These are phyloP conservation scores for Itoplectis maculator DNA, from an alignment of 2,888 invertebrate genomes.

Conservation along the genomic window DNA sequence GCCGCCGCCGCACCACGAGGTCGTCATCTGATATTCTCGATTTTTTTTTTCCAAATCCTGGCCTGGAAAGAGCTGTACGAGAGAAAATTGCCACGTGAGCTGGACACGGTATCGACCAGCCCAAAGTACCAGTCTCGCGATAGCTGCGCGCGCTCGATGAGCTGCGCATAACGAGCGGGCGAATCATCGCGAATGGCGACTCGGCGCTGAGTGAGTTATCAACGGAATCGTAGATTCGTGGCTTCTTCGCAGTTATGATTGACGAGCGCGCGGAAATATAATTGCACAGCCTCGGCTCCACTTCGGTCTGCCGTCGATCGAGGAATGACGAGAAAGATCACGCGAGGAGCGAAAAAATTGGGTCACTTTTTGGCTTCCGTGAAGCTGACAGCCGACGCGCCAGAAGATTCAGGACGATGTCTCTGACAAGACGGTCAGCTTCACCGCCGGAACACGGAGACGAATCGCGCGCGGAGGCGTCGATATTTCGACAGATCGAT, in stretches of 20 bases:
- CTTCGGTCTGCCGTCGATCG: not conserved
- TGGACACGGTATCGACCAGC: not conserved
- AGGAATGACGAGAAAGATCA: constrained; percentile 5
- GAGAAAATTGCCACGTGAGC: constrained; percentile 26
- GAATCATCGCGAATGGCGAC: constrained; percentile 19
- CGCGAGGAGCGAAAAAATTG: not conserved
- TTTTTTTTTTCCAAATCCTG: not conserved
- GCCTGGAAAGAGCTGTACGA: not conserved
- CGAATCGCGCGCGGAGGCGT: too few species aligned
- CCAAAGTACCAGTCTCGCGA: constrained; percentile 22
- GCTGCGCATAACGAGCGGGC: constrained; percentile 8
- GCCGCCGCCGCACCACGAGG: constrained; percentile 6
- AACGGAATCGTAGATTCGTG: constrained; percentile 20
- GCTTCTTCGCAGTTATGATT: constrained; percentile 29
- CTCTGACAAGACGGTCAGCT: not conserved
- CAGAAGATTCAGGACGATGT: not conserved
- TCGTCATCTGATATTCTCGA: not conserved
- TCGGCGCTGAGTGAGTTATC: constrained; percentile 53
- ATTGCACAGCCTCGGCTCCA: constrained; percentile 42
- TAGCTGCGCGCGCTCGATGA: not conserved
- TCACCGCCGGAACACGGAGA: not conserved
- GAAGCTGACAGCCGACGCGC: not conserved
- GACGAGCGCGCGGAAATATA: constrained; percentile 11
- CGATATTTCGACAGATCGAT: constrained; percentile 13
- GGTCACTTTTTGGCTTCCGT: not conserved